phyloP scores from a whole-genome alignment of 2,797 vertebrate genomes.

The Sebastes variabilis region DNA sequence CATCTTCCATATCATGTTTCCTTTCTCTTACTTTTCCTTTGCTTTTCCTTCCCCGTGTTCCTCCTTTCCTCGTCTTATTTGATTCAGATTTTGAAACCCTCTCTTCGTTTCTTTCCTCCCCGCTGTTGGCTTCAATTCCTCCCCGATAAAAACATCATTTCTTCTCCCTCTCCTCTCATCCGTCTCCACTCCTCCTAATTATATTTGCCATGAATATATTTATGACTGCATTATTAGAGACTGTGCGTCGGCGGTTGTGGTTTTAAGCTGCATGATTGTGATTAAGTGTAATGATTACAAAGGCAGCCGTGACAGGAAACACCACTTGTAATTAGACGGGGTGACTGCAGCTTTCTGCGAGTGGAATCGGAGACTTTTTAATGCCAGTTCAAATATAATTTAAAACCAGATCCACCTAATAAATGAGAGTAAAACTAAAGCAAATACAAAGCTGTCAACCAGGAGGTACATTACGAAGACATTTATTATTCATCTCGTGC shows the following conservation, averaged over 20 bases:
- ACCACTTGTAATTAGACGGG: conserved; percentile 28
- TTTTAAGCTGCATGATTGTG: conserved; percentile 38
- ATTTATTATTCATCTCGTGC: background rate
- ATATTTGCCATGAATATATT: conserved; percentile 62
- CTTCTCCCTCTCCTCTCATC: background rate
- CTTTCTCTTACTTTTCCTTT: too few species aligned
- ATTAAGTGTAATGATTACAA: conserved; percentile 46
- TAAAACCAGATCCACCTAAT: background rate
- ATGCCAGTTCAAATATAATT: background rate
- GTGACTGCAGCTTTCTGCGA: background rate
- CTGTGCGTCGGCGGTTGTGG: conserved; percentile 3
- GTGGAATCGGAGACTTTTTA: background rate
- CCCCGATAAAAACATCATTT: background rate
- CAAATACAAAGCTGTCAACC: background rate
- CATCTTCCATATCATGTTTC: too few species aligned
- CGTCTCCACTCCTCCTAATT: conserved; percentile 45
- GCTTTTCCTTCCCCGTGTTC: too few species aligned
- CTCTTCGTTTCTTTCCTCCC: background rate
- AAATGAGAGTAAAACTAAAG: background rate
- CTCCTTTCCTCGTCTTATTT: background rate
- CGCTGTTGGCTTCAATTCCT: background rate
- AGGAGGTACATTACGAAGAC: background rate
- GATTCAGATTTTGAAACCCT: background rate
- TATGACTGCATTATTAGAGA: conserved; percentile 38
- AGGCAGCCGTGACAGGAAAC: conserved; percentile 30